Base-by-base conservation (phyloP, 2,888 invertebrate genomes). In the Mellilla xanthometata region DNA sequence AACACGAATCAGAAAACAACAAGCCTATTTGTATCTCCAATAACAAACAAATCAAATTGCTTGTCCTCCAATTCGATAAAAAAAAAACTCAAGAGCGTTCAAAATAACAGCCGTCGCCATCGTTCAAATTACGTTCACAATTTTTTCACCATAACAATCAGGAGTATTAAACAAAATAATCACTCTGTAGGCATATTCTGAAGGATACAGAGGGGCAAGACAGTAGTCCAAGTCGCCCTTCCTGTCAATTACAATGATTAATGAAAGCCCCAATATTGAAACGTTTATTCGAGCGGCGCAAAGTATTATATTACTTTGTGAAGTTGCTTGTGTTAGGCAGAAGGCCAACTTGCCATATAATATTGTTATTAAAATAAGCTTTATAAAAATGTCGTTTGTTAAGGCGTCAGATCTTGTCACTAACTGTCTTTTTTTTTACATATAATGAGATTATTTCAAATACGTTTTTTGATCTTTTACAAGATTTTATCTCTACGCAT, bases 221-320 rank as follows among this genome's bases (percentile, higher is more conserved):
- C 67, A 76, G 68, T 48, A 70, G 69, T 55, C 65, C 71, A 58
- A 73, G 75, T 76, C 71, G 66, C 76, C 80, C 77, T 72, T 74
- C 68, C 74, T 82, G 88, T 88, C 89, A 89, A 88, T 89, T 88
- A 86, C 74, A 68, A 75, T 86, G 87, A 88, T 88, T 86, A 89
- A 88, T 89, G 87, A 81, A 81, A 67, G 38, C 73, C 70, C 68
- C 81, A 84, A 86, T 86, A 89, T 88, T 86, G 85, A 85, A 89
- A 83, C 83, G 83, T 84, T 84, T 82, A 84, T 81, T 81, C 75
- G 78, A 76, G 74, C 78, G 72, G 72, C 72, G 73, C 75, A 72
- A 77, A 81, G 82, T 84, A 83, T 85, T 74, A 82, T 76, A 83
- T 79, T 78, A 81, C 81, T 78, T 76, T 60, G 38, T 42, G 47